phyloP scores from a whole-genome alignment of 2,797 vertebrate genomes.

The Sebastes minor region DNA sequence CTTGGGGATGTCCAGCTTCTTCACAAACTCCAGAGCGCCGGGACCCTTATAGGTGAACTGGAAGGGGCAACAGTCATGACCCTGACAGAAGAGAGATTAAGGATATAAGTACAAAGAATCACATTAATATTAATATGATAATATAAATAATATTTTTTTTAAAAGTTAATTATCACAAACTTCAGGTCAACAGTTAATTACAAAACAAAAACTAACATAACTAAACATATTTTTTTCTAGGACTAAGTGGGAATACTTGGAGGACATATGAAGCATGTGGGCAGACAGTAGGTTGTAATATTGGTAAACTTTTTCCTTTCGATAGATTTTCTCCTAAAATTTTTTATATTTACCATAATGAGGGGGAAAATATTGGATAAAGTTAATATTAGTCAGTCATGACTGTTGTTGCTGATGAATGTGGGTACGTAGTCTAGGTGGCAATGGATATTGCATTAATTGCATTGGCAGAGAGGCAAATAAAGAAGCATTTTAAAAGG shows the following conservation, averaged over 20 bases:
- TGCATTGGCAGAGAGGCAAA: too few relatives aligned
- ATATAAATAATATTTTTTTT: too few relatives aligned
- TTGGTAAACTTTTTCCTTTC: not conserved
- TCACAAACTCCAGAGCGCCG: slow-evolving; percentile 73
- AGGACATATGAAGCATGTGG: not conserved
- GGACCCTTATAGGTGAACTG: slow-evolving; percentile 81
- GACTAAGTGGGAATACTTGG: too few relatives aligned
- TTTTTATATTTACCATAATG: not conserved
- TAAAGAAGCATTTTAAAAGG: too few relatives aligned
- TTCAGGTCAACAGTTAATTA: not conserved
- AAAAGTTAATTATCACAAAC: not conserved
- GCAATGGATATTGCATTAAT: too few relatives aligned
- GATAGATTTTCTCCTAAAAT: not conserved
- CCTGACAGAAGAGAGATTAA: slow-evolving; percentile 58
- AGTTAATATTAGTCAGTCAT: not conserved
- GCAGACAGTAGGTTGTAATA: not conserved
- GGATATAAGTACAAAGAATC: not conserved
- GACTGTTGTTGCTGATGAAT: too few relatives aligned
- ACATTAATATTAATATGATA: not conserved
- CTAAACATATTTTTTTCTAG: too few relatives aligned
- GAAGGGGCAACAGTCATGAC: slow-evolving; percentile 84
- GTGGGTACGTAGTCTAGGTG: not conserved
- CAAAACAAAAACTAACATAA: too few relatives aligned
- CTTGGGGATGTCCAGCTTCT: slow-evolving; percentile 82
- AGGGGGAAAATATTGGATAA: not conserved